These are phyloP conservation scores for Diceros bicornis DNA, from an alignment of 2,797 vertebrate genomes.

Conservation along the genomic window DNA sequence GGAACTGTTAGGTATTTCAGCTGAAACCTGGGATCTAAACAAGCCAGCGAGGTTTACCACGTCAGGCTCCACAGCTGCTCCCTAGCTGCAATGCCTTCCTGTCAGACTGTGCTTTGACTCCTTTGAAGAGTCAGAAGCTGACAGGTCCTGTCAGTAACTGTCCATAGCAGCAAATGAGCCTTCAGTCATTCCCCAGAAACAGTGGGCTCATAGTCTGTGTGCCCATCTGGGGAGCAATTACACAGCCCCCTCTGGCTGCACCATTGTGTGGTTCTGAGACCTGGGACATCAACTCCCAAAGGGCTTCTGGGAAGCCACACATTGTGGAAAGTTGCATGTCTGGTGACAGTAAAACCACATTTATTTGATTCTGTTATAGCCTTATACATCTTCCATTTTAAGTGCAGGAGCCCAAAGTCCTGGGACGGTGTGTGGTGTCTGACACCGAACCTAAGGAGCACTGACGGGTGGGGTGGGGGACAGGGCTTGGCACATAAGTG, in stretches of 20 bases:
- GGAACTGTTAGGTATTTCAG: conserved; percentile 25
- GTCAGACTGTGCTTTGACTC: background rate
- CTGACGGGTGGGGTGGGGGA: background rate
- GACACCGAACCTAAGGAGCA: background rate
- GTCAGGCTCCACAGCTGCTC: conserved; percentile 65
- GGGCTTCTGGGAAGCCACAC: background rate
- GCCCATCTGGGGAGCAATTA: conserved; percentile 51
- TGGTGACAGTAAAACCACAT: background rate
- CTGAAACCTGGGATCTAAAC: background rate
- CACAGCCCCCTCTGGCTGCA: background rate
- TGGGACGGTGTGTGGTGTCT: no score
- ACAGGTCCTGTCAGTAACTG: conserved; percentile 76
- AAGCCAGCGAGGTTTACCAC: background rate
- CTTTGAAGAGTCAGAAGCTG: conserved; percentile 76
- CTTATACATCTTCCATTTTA: background rate
- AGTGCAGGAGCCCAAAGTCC: background rate
- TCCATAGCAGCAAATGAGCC: conserved; percentile 66
- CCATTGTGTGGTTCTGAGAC: background rate
- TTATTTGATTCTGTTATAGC: background rate
- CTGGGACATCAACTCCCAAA: background rate
- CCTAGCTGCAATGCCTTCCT: background rate
- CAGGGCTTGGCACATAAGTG: background rate
- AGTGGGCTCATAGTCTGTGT: conserved; percentile 16
- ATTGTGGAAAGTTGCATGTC: background rate
- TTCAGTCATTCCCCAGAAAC: conserved; percentile 39